Evolutionary conservation across 2,797 vertebrate species (phyloP).

Genomic region (Microctenopoma lineatum): DNA sequence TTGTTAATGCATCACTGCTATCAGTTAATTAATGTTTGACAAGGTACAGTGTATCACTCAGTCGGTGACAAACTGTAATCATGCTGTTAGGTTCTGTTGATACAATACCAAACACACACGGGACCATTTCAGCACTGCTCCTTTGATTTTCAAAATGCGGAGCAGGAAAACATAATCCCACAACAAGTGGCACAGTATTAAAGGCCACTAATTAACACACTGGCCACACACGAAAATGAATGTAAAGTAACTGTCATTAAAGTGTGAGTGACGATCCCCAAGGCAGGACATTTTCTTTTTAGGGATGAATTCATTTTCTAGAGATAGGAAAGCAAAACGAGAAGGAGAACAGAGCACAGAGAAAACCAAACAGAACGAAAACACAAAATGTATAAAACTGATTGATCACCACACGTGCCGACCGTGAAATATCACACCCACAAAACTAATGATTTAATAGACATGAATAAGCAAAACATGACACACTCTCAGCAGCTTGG

Average conservation of each 20-base stretch:
- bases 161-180: conserved; percentile 71
- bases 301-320: conserved; percentile 42
- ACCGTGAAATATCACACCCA: conserved; percentile 23
- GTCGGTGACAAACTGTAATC: conserved; percentile 75
- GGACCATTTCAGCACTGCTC: conserved; percentile 70
- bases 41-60: conserved; percentile 78
- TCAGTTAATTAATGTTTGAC: conserved; percentile 84
- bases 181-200: conserved; percentile 76
- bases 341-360: neutral
- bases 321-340: conserved; percentile 18
- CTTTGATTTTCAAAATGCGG: conserved; percentile 72
- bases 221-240: conserved; percentile 61
- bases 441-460: conserved; percentile 41
- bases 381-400: conserved; percentile 14
- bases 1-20: conserved; percentile 68
- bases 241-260: conserved; percentile 55
- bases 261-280: conserved; percentile 59
- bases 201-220: conserved; percentile 77
- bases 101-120: conserved; percentile 76
- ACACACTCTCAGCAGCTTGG: conserved; percentile 47
- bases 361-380: neutral
- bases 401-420: conserved; percentile 35
- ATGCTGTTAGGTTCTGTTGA: conserved; percentile 73
- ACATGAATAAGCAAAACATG: conserved; percentile 57
- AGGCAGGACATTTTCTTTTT: conserved; percentile 42